These are phyloP conservation scores for Sardina pilchardus DNA, from an alignment of 2,113 vertebrate genomes.

Conservation along the genomic window DNA sequence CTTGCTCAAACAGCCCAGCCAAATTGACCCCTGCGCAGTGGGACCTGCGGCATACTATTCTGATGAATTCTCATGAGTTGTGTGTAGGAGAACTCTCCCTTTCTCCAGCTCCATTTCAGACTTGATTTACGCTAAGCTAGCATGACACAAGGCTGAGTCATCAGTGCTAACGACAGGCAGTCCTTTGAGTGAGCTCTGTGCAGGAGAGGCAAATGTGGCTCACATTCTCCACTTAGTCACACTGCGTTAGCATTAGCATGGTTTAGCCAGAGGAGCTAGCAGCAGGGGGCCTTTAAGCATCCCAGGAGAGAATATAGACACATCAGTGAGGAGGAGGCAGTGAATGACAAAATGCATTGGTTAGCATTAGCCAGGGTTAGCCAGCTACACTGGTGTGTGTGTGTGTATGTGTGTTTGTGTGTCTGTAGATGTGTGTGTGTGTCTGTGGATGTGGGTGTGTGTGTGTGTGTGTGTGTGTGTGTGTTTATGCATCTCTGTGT, in stretches of 20 bases:
- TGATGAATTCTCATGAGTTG: background rate
- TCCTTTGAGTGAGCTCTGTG: background rate
- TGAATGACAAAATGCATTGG: background rate
- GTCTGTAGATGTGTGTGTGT: background rate
- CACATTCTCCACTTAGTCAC: background rate
- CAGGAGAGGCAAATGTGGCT: background rate
- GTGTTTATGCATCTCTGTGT: background rate
- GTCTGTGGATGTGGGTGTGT: background rate
- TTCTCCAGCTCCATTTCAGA: background rate
- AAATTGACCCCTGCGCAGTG: background rate
- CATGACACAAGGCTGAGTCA: background rate
- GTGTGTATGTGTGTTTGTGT: background rate
- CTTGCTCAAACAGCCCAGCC: background rate
- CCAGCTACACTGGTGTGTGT: conserved; percentile 40
- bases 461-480: background rate
- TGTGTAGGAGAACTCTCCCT: background rate
- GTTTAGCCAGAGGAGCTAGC: background rate
- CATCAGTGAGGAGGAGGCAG: background rate
- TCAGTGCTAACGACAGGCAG: background rate
- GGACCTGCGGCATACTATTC: background rate
- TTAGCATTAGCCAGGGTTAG: conserved; percentile 22
- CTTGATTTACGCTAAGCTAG: background rate
- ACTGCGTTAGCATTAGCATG: background rate
- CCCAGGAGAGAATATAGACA: background rate
- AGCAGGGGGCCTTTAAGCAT: conserved; percentile 1